Base-by-base conservation (phyloP, 2,888 invertebrate species). In the Watsonalla binaria region DNA sequence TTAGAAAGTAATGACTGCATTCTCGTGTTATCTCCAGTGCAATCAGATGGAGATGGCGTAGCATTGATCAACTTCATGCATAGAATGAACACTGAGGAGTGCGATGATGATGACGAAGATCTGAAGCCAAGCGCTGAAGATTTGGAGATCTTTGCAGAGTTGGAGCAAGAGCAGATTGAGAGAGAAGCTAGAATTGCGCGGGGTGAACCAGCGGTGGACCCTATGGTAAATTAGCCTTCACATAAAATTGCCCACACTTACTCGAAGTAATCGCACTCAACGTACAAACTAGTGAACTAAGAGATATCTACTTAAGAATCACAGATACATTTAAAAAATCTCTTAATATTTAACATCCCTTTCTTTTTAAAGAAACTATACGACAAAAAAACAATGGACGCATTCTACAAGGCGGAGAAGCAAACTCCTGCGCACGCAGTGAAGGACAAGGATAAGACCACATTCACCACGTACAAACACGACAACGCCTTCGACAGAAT, bases 151-250 rank as follows among this genome's bases (percentile, higher is more conserved):
- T 87, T 90, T 39, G 84, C 78, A 0, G 89, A 90, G 45, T 55
- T 90, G 39, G 88, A 89, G 5, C 62, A 70, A 24, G 88, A 89
- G 14, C 76, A 82, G 58, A 60, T 61, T 11, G 87, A 90, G 54
- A 67, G 86, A 33, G 79, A 88, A 51, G 86, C 86, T 1, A 82
- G 89, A 62, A 80, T 90, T 11, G 85, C 80, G 2, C 75, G 87
- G n/a, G 90, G 90, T 33, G 87, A 88, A 51, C 84, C 88, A 0
- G 76, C 88, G 51, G 80, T 89, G 8, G 88, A 90, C 60, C 88
- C 89, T 6, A 86, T 86, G 88, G 90, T 85, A 58, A 61, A 63
- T 54, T 46, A 37, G 34, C 5, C n/a, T 42, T 33, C 24, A 24
- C n/a, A n/a, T n/a, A n/a, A n/a, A n/a, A n/a, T n/a, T n/a, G n/a